Base-by-base conservation (phyloP, 2,888 invertebrate genomes). In the Fabriciana adippe region DNA sequence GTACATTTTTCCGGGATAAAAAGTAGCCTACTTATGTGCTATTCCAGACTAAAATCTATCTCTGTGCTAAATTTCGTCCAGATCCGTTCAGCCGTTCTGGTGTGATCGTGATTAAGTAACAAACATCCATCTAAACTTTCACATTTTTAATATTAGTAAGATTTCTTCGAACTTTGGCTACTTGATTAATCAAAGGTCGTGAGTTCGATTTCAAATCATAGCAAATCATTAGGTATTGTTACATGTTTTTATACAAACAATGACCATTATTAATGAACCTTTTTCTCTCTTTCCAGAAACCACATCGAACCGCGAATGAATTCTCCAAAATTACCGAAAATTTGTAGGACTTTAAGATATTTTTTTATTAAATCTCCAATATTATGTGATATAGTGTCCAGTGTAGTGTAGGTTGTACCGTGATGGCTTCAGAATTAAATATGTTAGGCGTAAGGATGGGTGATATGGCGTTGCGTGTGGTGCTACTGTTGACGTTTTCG, bases 321-420 rank as follows among this genome's bases (percentile, higher is more conserved):
- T 83, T 80, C 84, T 64, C 61, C 51, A 50, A 76, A 75, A 75
- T 74, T 75, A 73, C 57, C 35, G 35, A 41, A 60, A 35, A 50
- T 67, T 35, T 55, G 55, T 53, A 77, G 78, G 68, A 79, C 79
- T 69, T 73, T 75, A 74, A 75, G 75, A 76, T 78, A 74, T 81
- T 79, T 76, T 53, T 69, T 79, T 80, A 75, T 86, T 26, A 57
- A 54, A 48, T 64, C 47, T 16, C 53, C 60, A 64, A 60, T 70
- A 89, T 85, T 86, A 90, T 92, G 91, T 92, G 90, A 90, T 83
- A 85, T 77, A 76, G 88, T 80, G 83, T 70, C 68, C 41, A 68
- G 73, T 85, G 80, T 82, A 83, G 85, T 83, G 83, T 78, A 80
- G 76, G 82, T 85, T 83, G 85, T 84, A 76, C 83, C 84, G 84